Conservation (phyloP, 2,113 vertebrate genomes). For the Pelobates fuscus region DNA sequence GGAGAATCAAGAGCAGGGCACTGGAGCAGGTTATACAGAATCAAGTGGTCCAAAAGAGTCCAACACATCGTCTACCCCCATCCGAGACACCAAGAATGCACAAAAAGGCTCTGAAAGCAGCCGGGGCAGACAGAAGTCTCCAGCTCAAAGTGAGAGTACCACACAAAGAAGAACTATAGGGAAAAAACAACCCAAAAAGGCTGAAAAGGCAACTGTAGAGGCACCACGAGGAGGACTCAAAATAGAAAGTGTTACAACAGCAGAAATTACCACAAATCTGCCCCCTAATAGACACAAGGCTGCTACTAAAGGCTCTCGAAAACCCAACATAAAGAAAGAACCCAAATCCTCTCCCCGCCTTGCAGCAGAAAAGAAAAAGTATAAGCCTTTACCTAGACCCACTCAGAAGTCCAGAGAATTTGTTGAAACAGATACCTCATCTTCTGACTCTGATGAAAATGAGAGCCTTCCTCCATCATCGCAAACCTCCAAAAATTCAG, state of each 20-base stretch:
- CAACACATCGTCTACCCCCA: conserved; percentile 71
- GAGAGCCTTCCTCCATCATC: conserved; percentile 92
- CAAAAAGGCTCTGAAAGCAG: conserved; percentile 87
- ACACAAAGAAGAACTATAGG: conserved; percentile 82
- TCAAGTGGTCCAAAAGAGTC: conserved; percentile 85
- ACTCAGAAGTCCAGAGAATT: conserved; percentile 93
- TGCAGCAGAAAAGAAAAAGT: conserved; percentile 85
- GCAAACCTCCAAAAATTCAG: conserved; percentile 88
- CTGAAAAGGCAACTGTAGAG: conserved; percentile 85
- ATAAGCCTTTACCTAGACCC: conserved; percentile 83
- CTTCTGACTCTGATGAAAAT: conserved; percentile 95
- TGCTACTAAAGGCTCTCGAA: conserved; percentile 91
- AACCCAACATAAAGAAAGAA: conserved; percentile 92
- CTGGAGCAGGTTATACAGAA: conserved; percentile 76
- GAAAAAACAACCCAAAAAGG: conserved; percentile 96
- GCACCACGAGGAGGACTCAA: conserved; percentile 90
- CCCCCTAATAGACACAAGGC: conserved; percentile 84
- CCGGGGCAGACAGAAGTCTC: conserved; percentile 90
- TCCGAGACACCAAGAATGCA: conserved; percentile 81
- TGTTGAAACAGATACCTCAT: conserved; percentile 91
- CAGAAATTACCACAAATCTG: conserved; percentile 82
- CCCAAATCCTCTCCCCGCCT: conserved; percentile 87
- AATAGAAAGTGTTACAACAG: conserved; percentile 90
- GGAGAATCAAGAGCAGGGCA: conserved; percentile 84
- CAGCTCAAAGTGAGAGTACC: conserved; percentile 86